Evolutionary conservation across 2,797 vertebrate species (phyloP).

Genomic region (Spinibarbus caldwelli): DNA sequence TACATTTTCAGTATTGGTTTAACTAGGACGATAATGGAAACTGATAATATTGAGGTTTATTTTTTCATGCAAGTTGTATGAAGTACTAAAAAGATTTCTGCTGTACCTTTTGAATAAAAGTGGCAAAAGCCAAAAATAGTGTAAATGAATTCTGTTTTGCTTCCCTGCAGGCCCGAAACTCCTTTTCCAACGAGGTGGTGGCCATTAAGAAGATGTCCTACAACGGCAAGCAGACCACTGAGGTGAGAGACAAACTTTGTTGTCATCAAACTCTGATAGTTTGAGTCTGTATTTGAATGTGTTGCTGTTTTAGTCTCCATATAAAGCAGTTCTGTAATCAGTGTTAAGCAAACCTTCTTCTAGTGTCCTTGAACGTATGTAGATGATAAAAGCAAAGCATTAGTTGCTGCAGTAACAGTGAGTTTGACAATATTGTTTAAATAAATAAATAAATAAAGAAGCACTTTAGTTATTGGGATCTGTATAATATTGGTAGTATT

Average conservation of each 20-base stretch:
- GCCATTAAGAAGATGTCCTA: constrained; percentile 99
- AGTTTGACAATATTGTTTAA: background rate
- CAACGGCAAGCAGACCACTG: constrained; percentile 95
- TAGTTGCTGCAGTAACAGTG: background rate
- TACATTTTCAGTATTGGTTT: background rate
- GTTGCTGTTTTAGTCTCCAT: background rate
- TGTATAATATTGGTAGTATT: background rate
- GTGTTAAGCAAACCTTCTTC: background rate
- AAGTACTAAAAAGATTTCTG: background rate
- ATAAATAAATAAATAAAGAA: background rate
- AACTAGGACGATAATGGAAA: background rate
- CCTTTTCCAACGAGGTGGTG: constrained; percentile 96
- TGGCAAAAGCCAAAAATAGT: background rate
- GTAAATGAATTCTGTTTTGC: background rate
- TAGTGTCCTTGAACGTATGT: background rate
- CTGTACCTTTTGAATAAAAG: background rate
- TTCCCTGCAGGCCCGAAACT: constrained; percentile 88
- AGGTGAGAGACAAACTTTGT: constrained; percentile 77
- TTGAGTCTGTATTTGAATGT: background rate
- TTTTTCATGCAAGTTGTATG: background rate
- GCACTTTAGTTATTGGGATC: background rate
- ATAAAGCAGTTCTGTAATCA: background rate
- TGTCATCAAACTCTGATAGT: background rate
- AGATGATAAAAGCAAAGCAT: background rate
- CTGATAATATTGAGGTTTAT: no score